Conservation (phyloP, 2,113 vertebrate species). For the Crotalus horridus region DNA sequence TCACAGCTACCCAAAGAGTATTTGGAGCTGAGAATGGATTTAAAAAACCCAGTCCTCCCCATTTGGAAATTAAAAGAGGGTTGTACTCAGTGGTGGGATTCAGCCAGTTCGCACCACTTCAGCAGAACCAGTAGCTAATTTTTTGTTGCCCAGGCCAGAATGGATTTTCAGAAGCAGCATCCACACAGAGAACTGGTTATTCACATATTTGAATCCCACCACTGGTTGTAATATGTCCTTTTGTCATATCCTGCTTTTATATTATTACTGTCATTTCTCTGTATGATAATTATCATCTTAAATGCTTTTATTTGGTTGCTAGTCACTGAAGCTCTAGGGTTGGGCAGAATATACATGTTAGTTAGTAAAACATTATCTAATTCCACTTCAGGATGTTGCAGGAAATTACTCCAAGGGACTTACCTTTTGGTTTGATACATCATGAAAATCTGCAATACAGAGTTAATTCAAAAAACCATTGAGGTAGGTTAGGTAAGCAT, state of each 20-base stretch:
- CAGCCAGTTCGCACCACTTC: no score
- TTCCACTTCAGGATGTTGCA: background rate
- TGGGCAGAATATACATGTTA: background rate
- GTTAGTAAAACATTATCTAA: background rate
- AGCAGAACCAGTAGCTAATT: no score
- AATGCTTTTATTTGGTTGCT: background rate
- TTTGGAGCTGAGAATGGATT: background rate
- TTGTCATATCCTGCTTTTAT: background rate
- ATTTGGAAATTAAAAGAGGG: background rate
- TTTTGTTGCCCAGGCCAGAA: no score
- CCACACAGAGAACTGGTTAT: no score
- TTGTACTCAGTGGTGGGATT: background rate
- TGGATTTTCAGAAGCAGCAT: no score
- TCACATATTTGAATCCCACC: no score
- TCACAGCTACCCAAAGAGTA: background rate
- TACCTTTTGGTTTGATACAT: background rate
- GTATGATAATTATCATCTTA: background rate
- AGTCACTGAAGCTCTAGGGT: background rate
- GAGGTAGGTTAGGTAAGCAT: background rate
- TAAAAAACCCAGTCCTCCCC: background rate
- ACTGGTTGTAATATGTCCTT: background rate
- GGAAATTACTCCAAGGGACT: background rate
- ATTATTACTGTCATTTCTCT: background rate
- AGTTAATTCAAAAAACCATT: background rate
- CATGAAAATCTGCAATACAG: background rate